Evolutionary conservation across 2,797 vertebrate species (phyloP).

Genomic region (Alcedo atthis): DNA sequence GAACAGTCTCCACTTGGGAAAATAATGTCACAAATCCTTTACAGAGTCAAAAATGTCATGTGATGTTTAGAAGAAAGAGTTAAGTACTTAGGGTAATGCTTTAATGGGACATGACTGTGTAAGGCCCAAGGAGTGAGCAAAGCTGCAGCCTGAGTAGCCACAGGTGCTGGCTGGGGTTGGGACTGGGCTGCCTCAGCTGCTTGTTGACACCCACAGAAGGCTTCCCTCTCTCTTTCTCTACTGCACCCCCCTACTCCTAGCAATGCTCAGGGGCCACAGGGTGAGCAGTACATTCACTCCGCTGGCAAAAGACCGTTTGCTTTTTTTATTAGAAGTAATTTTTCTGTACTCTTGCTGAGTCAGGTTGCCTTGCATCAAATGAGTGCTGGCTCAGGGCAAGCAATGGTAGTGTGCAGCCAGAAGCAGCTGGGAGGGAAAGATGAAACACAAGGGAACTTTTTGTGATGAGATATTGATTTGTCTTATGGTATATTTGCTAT

Average conservation of each 20-base stretch:
- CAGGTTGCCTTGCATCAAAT: not conserved
- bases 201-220: not conserved
- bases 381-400: not conserved
- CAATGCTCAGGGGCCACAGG: fast-evolving
- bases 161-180: not conserved
- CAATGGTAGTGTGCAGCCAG: not conserved
- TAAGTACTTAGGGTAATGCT: not conserved
- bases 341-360: not conserved
- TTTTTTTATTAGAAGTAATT: not conserved
- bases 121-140: not conserved
- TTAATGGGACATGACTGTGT: not conserved
- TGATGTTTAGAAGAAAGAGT: not conserved
- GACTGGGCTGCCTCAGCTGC: not conserved
- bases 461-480: not conserved
- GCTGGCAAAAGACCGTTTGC: not conserved
- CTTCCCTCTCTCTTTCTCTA: not conserved
- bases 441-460: not conserved
- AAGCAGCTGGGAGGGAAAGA: not conserved
- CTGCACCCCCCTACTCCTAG: not conserved
- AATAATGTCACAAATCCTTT: not conserved
- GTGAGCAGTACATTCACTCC: not conserved
- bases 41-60: not conserved
- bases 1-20: not conserved
- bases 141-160: not conserved
- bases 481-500: fast-evolving